Evolutionary conservation across 1,140 invertebrate genomes (phyloP).

Genomic region (Sesamia nonagrioides): DNA sequence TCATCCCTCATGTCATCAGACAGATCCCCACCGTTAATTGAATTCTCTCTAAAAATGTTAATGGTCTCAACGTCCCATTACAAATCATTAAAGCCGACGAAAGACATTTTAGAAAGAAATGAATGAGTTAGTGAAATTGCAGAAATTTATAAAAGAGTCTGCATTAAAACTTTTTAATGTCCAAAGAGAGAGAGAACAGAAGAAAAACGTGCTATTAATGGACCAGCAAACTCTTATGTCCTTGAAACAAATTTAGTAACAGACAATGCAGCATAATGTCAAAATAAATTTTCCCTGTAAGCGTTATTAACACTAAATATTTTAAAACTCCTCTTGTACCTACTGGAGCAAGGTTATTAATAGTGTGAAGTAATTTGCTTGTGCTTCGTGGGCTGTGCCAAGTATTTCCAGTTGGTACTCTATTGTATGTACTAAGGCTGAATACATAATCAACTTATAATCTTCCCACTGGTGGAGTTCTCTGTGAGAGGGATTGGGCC

Average conservation of each 20-base stretch:
- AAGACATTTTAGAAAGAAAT: too few relatives aligned
- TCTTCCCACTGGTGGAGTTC: too few relatives aligned
- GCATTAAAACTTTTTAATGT: background rate
- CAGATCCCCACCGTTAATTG: too few relatives aligned
- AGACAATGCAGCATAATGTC: constrained; percentile 6
- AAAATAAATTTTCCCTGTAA: constrained; percentile 22
- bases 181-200: background rate
- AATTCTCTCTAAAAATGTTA: too few relatives aligned
- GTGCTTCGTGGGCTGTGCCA: background rate
- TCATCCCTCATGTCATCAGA: too few relatives aligned
- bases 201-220: background rate
- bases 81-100: too few relatives aligned
- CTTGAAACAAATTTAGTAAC: background rate
- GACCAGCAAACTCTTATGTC: background rate
- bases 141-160: too few relatives aligned
- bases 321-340: constrained; percentile 22
- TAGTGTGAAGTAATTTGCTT: constrained; percentile 11
- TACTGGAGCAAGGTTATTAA: constrained; percentile 24
- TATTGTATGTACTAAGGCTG: background rate
- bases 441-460: too few relatives aligned
- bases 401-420: background rate
- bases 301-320: constrained; percentile 27
- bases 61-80: too few relatives aligned
- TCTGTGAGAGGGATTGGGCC: too few relatives aligned
- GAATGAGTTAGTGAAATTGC: background rate